Percentiles rank a stretch among this genome's conserved stretches.
Conservation (phyloP, 2,888 invertebrate species). For the Chaetoderma sp. region DNA sequence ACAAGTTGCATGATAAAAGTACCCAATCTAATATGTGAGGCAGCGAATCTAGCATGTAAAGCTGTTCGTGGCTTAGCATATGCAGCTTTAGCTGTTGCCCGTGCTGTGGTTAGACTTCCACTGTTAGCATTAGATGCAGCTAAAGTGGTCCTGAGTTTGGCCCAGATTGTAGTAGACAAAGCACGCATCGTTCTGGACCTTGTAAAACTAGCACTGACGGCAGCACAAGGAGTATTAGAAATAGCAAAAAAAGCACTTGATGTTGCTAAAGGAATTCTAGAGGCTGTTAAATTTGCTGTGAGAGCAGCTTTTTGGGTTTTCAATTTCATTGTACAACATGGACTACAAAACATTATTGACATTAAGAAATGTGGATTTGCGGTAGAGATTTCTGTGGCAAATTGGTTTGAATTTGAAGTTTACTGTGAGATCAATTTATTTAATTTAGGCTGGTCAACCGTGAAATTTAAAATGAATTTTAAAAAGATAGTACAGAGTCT, state of each 20-base stretch:
- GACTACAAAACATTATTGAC: slow-evolving; percentile 5
- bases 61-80: not conserved
- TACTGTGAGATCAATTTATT: slow-evolving; percentile 10
- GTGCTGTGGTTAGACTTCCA: not conserved
- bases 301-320: not conserved
- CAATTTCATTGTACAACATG: slow-evolving; percentile 5
- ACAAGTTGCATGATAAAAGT: slow-evolving; percentile 10
- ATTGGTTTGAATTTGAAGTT: slow-evolving; percentile 3
- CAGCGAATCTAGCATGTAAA: not conserved
- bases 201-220: not conserved
- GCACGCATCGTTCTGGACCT: not conserved
- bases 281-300: slow-evolving; percentile 8
- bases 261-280: not conserved
- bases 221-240: not conserved
- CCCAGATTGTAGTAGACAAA: slow-evolving; percentile 2
- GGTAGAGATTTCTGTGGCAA: not conserved
- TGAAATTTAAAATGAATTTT: not conserved
- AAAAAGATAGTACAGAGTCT: not conserved
- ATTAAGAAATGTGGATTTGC: slow-evolving; percentile 4
- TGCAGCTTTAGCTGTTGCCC: not conserved
- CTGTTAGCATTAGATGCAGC: slow-evolving; percentile 1
- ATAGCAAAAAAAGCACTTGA: not conserved
- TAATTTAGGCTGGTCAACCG: not conserved
- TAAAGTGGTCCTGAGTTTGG: not conserved
- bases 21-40: not conserved